These are phyloP conservation scores for Aplodontia rufa DNA, from an alignment of 2,113 vertebrate species.

Conservation along the genomic window DNA sequence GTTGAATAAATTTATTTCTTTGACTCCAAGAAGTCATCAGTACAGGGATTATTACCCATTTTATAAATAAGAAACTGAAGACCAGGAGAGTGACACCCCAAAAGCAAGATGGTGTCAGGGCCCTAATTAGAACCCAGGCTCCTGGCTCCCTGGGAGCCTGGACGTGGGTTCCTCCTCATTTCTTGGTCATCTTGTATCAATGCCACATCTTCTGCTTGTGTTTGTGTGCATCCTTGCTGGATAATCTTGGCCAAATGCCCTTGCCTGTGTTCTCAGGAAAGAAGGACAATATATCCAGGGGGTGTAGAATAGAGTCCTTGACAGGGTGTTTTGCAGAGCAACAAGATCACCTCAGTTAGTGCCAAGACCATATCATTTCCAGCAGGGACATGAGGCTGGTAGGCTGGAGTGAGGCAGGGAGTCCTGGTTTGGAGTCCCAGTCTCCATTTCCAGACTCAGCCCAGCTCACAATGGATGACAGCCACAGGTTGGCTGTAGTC, in stretches of 20 bases:
- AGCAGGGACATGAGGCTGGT: neutral
- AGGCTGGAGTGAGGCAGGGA: neutral
- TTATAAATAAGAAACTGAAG: slow-evolving; percentile 19
- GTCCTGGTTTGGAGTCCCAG: neutral
- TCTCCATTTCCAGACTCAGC: neutral
- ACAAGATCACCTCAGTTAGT: neutral
- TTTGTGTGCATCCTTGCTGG: neutral
- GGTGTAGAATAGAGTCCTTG: neutral
- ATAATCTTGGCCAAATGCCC: slow-evolving; percentile 42
- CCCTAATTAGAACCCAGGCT: neutral
- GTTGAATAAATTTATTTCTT: slow-evolving; percentile 14
- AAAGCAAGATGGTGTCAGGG: neutral
- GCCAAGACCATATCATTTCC: neutral
- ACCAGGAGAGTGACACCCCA: neutral
- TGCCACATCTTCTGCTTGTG: neutral
- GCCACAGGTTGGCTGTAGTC: neutral
- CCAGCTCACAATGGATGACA: neutral
- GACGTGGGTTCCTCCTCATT: neutral
- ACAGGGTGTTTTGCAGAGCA: neutral
- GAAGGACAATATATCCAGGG: neutral
- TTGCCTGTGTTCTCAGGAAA: slow-evolving; percentile 41
- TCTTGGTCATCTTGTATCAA: neutral
- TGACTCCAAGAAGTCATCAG: slow-evolving; percentile 30
- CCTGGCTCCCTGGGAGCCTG: neutral
- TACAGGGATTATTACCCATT: neutral